Percentiles rank a stretch among this genome's conserved stretches.
Evolutionary conservation across 2,113 vertebrate genomes (phyloP).

Genomic region (Daubentonia madagascariensis): DNA sequence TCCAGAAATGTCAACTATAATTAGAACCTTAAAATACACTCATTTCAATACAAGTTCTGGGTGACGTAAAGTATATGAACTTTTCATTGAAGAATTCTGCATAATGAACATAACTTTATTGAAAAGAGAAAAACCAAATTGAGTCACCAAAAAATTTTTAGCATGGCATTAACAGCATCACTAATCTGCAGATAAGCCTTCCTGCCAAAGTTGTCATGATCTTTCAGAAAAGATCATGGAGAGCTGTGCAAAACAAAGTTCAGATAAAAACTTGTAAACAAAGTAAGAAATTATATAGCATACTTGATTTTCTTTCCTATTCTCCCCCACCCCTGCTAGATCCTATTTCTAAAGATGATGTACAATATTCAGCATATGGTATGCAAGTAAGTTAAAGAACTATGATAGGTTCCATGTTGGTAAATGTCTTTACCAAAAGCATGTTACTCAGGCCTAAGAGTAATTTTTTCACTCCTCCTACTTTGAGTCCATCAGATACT

Average conservation of each 20-base stretch:
- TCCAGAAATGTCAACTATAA: not conserved
- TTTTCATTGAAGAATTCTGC: not conserved
- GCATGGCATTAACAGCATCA: not conserved
- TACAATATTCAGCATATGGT: not conserved
- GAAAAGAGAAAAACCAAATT: not conserved
- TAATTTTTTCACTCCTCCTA: not conserved
- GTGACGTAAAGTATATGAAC: not conserved
- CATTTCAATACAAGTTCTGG: not conserved
- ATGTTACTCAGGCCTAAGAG: not conserved
- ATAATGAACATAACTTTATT: not conserved
- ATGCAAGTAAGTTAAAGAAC: slow-evolving; percentile 16
- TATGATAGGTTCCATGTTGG: not conserved
- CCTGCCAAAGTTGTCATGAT: not conserved
- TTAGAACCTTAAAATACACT: slow-evolving; percentile 12
- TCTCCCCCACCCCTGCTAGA: not conserved
- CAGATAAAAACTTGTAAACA: not conserved
- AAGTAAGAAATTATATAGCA: not conserved
- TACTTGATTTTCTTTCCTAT: not conserved
- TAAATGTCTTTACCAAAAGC: not conserved
- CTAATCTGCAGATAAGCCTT: not conserved
- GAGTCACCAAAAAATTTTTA: not conserved
- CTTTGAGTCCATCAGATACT: not conserved
- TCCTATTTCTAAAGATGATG: not conserved
- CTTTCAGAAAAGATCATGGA: not conserved
- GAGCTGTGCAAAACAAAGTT: not conserved